A percentile compares a stretch with the other conserved stretches of the same genome.
Evolutionary conservation across 2,888 invertebrate species (phyloP).

Genomic region (Macrophya annulata): DNA sequence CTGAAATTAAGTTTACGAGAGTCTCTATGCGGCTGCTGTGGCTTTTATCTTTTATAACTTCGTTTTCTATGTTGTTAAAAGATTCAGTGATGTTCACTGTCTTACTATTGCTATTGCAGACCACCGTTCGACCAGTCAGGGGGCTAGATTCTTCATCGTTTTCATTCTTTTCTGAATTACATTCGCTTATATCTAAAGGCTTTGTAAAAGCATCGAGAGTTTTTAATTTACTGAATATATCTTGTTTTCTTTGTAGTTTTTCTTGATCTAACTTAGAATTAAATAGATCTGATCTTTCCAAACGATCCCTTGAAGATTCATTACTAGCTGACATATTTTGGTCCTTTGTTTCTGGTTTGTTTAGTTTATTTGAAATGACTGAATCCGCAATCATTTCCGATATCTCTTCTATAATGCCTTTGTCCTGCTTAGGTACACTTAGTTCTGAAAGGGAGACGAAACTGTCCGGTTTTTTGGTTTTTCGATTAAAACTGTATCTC

Average conservation of each 20-base stretch:
- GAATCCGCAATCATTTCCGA: background rate
- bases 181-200: conserved; percentile 15
- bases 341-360: conserved; percentile 21
- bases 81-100: background rate
- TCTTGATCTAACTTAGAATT: conserved; percentile 7
- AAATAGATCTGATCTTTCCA: background rate
- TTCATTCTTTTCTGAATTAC: conserved; percentile 36
- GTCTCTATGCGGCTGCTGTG: background rate
- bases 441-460: background rate
- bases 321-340: background rate
- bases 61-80: background rate
- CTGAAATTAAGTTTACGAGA: background rate
- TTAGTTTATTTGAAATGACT: background rate
- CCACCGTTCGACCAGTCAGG: conserved; percentile 61
- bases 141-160: conserved; percentile 59
- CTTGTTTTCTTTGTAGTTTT: conserved; percentile 29
- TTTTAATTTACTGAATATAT: conserved; percentile 29
- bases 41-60: background rate
- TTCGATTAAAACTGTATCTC: background rate
- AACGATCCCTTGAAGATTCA: background rate
- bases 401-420: conserved; percentile 12
- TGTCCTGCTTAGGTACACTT: background rate
- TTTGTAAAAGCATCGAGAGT: conserved; percentile 40
- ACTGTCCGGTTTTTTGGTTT: background rate
- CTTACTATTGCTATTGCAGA: conserved; percentile 36